Percentiles rank a stretch among this genome's conserved stretches.
Evolutionary conservation across 2,113 vertebrate genomes (phyloP).

Genomic region (Hypomesus transpacificus): DNA sequence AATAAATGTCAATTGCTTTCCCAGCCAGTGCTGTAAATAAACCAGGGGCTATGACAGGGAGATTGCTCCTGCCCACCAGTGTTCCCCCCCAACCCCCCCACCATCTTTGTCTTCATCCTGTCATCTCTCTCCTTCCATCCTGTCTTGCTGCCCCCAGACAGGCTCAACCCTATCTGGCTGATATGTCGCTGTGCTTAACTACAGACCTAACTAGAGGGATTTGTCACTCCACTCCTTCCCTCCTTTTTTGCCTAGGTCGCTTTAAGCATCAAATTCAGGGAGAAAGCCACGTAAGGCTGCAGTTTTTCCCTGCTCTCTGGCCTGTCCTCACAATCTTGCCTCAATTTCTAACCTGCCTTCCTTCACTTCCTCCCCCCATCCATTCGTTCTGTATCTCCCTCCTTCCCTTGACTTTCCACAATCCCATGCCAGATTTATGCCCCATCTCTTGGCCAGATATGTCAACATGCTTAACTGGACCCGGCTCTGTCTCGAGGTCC

Average conservation of each 20-base stretch:
- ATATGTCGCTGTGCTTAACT: constrained; percentile 19
- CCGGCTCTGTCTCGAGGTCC: not conserved
- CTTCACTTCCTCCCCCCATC: not conserved
- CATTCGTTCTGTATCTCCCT: not conserved
- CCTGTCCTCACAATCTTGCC: not conserved
- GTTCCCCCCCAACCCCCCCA: constrained; percentile 14
- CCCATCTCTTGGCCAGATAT: constrained; percentile 19
- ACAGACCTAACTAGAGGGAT: constrained; percentile 26
- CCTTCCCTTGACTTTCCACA: not conserved
- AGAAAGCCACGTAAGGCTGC: not conserved
- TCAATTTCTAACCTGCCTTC: not conserved
- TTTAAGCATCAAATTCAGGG: not conserved
- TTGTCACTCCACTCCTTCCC: constrained; percentile 28
- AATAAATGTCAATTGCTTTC: constrained; percentile 64
- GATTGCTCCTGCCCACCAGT: constrained; percentile 31
- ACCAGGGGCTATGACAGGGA: constrained; percentile 36
- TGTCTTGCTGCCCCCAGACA: not conserved
- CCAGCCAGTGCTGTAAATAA: constrained; percentile 54
- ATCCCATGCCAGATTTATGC: constrained; percentile 8
- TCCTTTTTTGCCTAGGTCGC: constrained; percentile 14
- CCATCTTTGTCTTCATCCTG: not conserved
- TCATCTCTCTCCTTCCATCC: constrained; percentile 12
- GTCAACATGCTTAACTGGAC: constrained; percentile 32
- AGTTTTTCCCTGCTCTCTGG: not conserved
- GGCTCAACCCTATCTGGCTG: constrained; percentile 23